Conservation (phyloP, 2,113 vertebrate genomes). For the Sialia sialis region DNA sequence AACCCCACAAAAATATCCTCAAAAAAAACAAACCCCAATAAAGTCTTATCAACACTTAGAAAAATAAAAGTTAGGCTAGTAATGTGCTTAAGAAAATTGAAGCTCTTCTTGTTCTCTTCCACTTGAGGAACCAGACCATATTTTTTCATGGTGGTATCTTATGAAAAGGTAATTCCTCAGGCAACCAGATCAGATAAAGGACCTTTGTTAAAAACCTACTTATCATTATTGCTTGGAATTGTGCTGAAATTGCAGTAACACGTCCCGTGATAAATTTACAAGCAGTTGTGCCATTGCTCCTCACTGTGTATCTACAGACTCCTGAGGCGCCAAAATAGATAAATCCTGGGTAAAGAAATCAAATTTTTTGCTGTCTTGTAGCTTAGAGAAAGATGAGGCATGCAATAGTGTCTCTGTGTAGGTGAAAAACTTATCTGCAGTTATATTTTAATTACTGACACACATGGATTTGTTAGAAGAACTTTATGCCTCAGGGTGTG, state of each 20-base stretch:
- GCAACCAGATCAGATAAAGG: background rate
- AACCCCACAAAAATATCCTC: background rate
- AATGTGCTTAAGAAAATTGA: background rate
- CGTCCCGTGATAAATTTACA: background rate
- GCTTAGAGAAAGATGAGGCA: background rate
- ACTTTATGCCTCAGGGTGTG: background rate
- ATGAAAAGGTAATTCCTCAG: background rate
- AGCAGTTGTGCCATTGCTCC: background rate
- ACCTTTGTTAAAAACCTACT: background rate
- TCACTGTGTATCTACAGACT: background rate
- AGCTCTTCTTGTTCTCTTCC: background rate
- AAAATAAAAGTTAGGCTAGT: background rate
- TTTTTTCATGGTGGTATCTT: background rate
- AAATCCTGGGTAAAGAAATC: background rate
- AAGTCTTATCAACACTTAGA: background rate
- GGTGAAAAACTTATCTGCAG: background rate
- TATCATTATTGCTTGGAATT: background rate
- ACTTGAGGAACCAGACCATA: background rate
- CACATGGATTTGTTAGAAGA: background rate
- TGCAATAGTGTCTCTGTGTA: background rate
- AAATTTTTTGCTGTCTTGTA: background rate
- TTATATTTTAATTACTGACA: background rate
- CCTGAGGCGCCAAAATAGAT: background rate
- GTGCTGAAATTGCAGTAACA: background rate
- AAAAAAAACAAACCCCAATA: fast-evolving